These are phyloP conservation scores for Ctenoplectra terminalis DNA, from an alignment of 1,140 invertebrate species.

Conservation along the genomic window DNA sequence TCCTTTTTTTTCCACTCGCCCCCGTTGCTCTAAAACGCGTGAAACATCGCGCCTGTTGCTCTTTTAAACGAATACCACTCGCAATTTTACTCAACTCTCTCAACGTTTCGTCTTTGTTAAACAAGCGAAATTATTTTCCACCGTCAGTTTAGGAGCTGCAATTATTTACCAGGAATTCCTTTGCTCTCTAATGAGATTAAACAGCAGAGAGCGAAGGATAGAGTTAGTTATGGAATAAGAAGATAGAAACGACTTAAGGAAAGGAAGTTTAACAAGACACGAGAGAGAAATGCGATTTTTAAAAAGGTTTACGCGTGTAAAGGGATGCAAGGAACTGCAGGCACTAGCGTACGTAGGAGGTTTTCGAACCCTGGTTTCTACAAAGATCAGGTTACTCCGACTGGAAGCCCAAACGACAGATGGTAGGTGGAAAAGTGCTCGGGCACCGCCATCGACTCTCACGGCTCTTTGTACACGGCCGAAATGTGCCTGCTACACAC, in stretches of 20 bases:
- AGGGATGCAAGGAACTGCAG: constrained; percentile 51
- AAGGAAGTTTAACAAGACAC: not conserved
- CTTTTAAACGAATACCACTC: not conserved
- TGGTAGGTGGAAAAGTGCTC: constrained; percentile 77
- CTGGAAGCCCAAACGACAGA: constrained; percentile 73
- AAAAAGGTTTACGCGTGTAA: constrained; percentile 15
- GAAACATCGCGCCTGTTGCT: constrained; percentile 17
- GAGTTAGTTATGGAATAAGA: not conserved
- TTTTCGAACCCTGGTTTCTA: constrained; percentile 74
- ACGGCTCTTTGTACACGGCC: constrained; percentile 65
- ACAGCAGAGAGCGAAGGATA: not conserved
- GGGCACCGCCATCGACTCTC: constrained; percentile 63
- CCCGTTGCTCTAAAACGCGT: constrained; percentile 8
- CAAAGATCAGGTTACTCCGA: constrained; percentile 76
- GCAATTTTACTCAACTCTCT: not conserved
- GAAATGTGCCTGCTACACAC: constrained; percentile 37
- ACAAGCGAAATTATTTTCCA: no score
- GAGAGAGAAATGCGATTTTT: constrained; percentile 10
- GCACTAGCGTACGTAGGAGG: constrained; percentile 56
- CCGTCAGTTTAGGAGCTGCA: no score
- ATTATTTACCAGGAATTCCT: not conserved
- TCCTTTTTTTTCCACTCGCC: not conserved
- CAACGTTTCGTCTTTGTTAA: not conserved
- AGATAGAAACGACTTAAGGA: not conserved
- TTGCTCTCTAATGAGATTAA: not conserved